A percentile compares a stretch with the other conserved stretches of the same genome.
These are phyloP conservation scores for Microctenopoma steveboyesi DNA, from an alignment of 2,797 vertebrate genomes.

Conservation along the genomic window DNA sequence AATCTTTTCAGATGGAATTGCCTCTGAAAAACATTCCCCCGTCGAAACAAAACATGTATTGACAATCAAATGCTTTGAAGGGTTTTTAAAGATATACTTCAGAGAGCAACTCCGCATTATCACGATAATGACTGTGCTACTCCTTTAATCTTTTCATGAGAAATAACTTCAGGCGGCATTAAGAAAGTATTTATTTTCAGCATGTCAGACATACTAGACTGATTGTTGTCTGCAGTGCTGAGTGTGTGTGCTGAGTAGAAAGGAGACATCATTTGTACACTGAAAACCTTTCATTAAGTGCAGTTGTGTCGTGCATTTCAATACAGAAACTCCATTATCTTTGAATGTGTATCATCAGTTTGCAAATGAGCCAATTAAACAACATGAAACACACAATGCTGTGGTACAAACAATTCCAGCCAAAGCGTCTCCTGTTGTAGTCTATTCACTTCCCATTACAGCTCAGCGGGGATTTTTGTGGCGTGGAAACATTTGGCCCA, in stretches of 20 bases:
- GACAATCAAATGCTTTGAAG: constrained; percentile 59
- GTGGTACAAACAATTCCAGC: constrained; percentile 50
- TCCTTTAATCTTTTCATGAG: constrained; percentile 33
- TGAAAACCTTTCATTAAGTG: constrained; percentile 10
- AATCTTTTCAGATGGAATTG: constrained; percentile 63
- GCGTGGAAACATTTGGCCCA: constrained; percentile 31
- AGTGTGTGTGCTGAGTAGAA: constrained; percentile 12
- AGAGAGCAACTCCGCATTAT: constrained; percentile 25
- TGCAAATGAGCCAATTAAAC: constrained; percentile 72
- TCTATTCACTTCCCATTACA: constrained; percentile 60
- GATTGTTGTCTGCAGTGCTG: not conserved
- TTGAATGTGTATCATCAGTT: constrained; percentile 53
- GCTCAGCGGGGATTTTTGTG: constrained; percentile 58
- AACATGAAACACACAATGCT: constrained; percentile 45
- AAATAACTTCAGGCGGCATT: not conserved
- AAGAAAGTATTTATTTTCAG: constrained; percentile 15
- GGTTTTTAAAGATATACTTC: constrained; percentile 40
- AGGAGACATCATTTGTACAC: constrained; percentile 29
- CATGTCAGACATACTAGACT: constrained; percentile 9
- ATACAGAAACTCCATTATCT: constrained; percentile 37
- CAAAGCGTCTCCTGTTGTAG: constrained; percentile 38
- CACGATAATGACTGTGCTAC: constrained; percentile 15
- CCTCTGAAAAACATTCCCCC: constrained; percentile 44
- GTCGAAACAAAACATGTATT: constrained; percentile 60
- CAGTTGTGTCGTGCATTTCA: constrained; percentile 32